Evolutionary conservation across 2,797 vertebrate genomes (phyloP), one percentile per base, ranked within the genome.

Genomic region (Acrossocheilus wenchowensis): DNA sequence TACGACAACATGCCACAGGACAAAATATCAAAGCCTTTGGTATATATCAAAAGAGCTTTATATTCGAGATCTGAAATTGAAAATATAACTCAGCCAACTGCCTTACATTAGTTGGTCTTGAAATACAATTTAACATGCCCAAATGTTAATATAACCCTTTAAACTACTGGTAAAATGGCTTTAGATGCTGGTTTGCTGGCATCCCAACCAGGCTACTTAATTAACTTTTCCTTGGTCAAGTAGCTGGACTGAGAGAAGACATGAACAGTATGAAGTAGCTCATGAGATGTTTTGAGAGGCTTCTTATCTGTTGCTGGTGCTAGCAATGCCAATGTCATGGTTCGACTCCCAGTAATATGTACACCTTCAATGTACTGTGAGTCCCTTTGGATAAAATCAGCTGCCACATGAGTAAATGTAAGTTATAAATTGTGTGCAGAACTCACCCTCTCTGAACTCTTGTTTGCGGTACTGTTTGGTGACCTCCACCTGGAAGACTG

Each of bases 391-490:
- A 81, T 50, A n/a, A 50, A 64, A 45, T 10, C 39, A 21, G 11
- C 8, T 45, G 9, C 15, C 15, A 80, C 45, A 50, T 39, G 12
- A 81, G n/a, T 34, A 45, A 34, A 83, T 57, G 39, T 26, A 48
- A 77, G 50, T 34, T 4, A 50, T 19, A 68, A 21, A 62, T 0
- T 19, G 52, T 21, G 54, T 72, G 11, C 6, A 82, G 71, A 71
- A 71, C 88, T 84, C 89, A 97, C 97, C 97, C 4, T 97, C 97
- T 92, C 97, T 95, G 80, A 98, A 98, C 88, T 97, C 97, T 88
- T 96, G 95, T 86, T 94, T 97, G 86, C 96, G 95, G 84, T 97
- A 98, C 72, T 96, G 95, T 84, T 96, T 97, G 91, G 95, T 97
- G 91, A 97, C 95, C 90, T 97, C 97, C 48, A 98, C 96, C 91